Base-by-base conservation (phyloP, 2,797 vertebrate genomes). In the Pseudochaenichthys georgianus region DNA sequence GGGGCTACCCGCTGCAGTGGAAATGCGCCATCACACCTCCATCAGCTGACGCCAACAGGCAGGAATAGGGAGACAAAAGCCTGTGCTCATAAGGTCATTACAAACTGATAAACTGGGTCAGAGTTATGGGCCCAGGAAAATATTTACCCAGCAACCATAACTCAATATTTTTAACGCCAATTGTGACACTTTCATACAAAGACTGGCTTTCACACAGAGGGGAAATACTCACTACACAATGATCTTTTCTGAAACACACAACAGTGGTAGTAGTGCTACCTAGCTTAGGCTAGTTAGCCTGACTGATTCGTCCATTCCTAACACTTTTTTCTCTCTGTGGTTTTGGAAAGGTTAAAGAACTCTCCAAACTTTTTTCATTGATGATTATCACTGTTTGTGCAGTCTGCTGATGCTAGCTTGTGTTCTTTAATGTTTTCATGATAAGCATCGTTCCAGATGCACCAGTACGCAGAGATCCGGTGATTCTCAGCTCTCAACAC, bases 361-460 rank as follows among this genome's bases (percentile, higher is more conserved):
- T 38, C 6, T 17, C 11, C 3, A 57, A 58, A 50, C 21, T 21
- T 16, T 38, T 12, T 53, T 46, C n/a, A 47, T 63, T 3, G 16
- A 13, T 13, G 7, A n/a, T 38, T 23, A 16, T 42, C 9, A 46
- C 43, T 23, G n/a, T 9, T 51, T 12, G 10, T 38, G 34, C 34
- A 38, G 34, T 17, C 9, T 28, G 21, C 42, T 9, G 23, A 48
- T 43, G 42, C 13, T 28, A 5, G 19, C 13, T 64, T 21, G 9
- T 66, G 9, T 10, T 52, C 51, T 46, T 81, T 63, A 64, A 51
- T 28, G 23, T 43, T 13, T 57, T 52, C 45, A 19, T 60, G 59
- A 77, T 73, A 72, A 77, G 66, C 71, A 80, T 73, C 61, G 82
- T 74, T 77, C 1, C 1, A 17, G 57, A 38, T 17, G 43, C 21